Conservation (phyloP, 2,888 invertebrate genomes). For the Tipula helvola region DNA sequence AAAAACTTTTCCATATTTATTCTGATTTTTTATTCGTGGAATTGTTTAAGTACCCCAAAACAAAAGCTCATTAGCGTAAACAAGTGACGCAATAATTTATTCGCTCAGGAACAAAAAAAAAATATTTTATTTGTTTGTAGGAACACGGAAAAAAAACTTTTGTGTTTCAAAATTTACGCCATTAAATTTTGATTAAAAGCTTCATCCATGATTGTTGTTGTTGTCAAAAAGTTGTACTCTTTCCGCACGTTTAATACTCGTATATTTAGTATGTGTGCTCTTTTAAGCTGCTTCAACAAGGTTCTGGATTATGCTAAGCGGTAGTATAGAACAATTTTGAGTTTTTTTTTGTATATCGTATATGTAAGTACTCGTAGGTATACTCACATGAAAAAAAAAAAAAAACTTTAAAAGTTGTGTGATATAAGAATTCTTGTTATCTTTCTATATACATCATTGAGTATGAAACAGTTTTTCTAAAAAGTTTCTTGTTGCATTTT, state of each 20-base stretch:
- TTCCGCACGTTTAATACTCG: not conserved
- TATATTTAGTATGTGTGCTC: too few species aligned
- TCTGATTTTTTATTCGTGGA: not conserved
- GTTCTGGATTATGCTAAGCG: too few species aligned
- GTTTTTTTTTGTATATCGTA: too few species aligned
- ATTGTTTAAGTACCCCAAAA: not conserved
- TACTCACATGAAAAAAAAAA: too few species aligned
- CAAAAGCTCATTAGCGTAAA: not conserved
- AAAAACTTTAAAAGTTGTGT: too few species aligned
- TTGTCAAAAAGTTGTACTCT: not conserved
- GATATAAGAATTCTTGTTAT: too few species aligned
- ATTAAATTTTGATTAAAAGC: not conserved
- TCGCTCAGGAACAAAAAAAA: not conserved
- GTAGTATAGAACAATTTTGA: too few species aligned
- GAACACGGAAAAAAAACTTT: not conserved
- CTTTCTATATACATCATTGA: too few species aligned
- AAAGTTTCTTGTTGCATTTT: too few species aligned
- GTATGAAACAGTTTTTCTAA: too few species aligned
- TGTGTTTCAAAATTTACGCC: not conserved
- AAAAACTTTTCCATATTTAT: not conserved
- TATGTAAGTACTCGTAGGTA: too few species aligned
- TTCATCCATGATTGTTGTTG: not conserved
- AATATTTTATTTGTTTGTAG: not conserved
- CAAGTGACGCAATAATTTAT: constrained; percentile 4
- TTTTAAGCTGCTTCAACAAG: too few species aligned